Percentiles rank a stretch among this genome's conserved stretches.
phyloP scores from a whole-genome alignment of 2,888 invertebrate genomes.

The Rambutsinella grinnellia region DNA sequence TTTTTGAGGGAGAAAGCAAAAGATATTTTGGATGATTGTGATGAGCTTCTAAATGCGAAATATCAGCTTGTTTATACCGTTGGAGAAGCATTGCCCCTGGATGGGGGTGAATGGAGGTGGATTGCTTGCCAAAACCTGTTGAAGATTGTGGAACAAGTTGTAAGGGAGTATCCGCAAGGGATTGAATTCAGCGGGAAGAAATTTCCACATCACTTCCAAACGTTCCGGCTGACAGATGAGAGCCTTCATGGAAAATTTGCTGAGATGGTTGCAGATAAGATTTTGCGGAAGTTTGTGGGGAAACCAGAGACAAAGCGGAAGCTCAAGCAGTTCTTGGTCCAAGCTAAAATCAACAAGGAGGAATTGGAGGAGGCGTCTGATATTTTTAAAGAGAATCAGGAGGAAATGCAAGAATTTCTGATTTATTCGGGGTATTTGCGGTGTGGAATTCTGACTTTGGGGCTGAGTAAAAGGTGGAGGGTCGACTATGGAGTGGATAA shows the following conservation, averaged over 20 bases:
- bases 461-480: constrained; percentile 58
- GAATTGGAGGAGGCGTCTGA: no score
- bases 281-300: constrained; percentile 13
- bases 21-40: constrained; percentile 62
- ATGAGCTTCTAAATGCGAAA: constrained; percentile 58
- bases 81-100: constrained; percentile 29
- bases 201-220: constrained; percentile 2
- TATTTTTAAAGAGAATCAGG: no score
- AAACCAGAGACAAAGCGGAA: no score
- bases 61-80: constrained; percentile 62
- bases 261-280: not conserved
- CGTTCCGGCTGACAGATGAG: not conserved
- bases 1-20: constrained; percentile 40
- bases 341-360: no score
- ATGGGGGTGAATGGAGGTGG: constrained; percentile 51
- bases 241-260: not conserved
- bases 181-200: constrained; percentile 23
- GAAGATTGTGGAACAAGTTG: constrained; percentile 5
- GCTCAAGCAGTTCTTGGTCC: no score
- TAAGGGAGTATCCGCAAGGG: not conserved
- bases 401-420: no score
- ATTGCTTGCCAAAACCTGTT: constrained; percentile 33
- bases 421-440: no score
- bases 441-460: constrained; percentile 42
- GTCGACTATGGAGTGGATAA: constrained; percentile 63